Percentiles rank a stretch among this genome's conserved stretches.
Evolutionary conservation across 1,140 invertebrate species (phyloP).

Genomic region (Amyelois transitella): DNA sequence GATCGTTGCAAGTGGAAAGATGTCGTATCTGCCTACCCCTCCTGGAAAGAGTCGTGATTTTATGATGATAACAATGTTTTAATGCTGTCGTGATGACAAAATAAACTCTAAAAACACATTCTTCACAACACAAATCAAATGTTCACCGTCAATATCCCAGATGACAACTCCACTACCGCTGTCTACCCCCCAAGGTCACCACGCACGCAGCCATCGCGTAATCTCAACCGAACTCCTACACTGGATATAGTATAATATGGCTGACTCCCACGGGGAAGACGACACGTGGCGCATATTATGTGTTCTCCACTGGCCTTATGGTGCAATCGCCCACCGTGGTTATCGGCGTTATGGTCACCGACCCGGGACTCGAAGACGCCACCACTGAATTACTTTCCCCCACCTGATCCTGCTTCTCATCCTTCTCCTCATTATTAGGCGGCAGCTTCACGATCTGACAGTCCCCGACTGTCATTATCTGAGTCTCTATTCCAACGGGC

Average conservation of each 20-base stretch:
- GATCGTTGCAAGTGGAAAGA: no score
- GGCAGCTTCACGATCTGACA: conserved; percentile 67
- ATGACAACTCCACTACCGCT: no score
- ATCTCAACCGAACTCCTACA: background rate
- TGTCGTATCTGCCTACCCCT: no score
- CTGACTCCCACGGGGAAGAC: conserved; percentile 29
- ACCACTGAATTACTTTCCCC: conserved; percentile 16
- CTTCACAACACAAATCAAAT: no score
- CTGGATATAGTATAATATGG: background rate
- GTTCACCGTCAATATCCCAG: no score
- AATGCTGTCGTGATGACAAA: no score
- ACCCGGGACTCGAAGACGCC: conserved; percentile 31
- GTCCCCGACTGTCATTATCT: conserved; percentile 67
- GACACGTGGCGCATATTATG: conserved; percentile 36
- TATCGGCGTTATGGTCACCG: conserved; percentile 62
- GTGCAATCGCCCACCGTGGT: conserved; percentile 69
- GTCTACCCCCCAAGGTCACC: no score
- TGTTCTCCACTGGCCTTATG: conserved; percentile 62
- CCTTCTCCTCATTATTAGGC: conserved; percentile 42
- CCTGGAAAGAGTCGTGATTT: no score
- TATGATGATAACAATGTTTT: no score
- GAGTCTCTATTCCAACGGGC: conserved; percentile 42
- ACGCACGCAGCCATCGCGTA: background rate
- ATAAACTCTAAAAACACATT: no score
- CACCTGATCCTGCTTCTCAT: conserved; percentile 27